Conservation (phyloP, 2,888 invertebrate species). For the Calliopum simillimum region DNA sequence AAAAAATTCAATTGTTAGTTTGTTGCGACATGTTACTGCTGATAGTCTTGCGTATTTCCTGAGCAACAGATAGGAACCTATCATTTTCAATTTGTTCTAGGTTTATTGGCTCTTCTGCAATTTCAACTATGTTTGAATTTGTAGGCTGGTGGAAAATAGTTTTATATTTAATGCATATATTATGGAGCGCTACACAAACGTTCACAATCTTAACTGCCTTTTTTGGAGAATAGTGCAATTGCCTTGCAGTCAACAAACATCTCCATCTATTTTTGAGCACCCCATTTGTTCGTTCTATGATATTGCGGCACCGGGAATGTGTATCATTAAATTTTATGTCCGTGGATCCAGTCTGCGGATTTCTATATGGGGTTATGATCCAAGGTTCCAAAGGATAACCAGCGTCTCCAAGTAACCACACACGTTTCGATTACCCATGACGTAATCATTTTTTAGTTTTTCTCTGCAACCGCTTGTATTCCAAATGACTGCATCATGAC, state of each 20-base stretch:
- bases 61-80: no score
- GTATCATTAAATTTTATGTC: constrained; percentile 1
- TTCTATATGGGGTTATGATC: constrained; percentile 16
- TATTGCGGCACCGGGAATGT: not conserved
- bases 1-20: no score
- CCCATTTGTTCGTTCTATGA: not conserved
- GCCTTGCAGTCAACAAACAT: constrained; percentile 8
- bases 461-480: not conserved
- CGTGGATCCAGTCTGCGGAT: not conserved
- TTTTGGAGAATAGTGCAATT: constrained; percentile 15
- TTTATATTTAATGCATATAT: no score
- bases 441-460: not conserved
- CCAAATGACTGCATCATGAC: not conserved
- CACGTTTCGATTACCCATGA: not conserved
- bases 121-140: no score
- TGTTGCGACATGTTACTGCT: no score
- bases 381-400: no score
- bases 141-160: no score
- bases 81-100: no score
- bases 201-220: no score
- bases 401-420: not conserved
- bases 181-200: no score
- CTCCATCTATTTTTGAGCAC: constrained; percentile 19
- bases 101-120: no score
- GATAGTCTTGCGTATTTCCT: no score